Conservation (phyloP, 2,888 invertebrate genomes). For the Coremacera marginata region DNA sequence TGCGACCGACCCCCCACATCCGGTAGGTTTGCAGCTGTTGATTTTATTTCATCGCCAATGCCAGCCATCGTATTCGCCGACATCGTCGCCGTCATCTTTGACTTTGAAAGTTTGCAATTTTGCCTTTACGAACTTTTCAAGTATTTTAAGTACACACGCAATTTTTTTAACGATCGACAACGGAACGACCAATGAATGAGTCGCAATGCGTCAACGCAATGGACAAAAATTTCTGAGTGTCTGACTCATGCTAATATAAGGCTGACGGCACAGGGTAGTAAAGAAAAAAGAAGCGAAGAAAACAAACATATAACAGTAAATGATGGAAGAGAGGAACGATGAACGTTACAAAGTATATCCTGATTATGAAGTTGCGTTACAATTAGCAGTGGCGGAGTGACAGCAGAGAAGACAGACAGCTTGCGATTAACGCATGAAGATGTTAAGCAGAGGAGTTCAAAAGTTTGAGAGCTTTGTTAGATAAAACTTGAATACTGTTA, state of each 20-base stretch:
- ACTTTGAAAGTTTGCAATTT: slow-evolving; percentile 9
- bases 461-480: no score
- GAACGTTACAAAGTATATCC: background rate
- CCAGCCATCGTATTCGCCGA: background rate
- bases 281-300: background rate
- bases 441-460: no score
- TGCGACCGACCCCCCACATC: slow-evolving; percentile 36
- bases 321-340: background rate
- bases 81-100: background rate
- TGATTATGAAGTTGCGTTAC: background rate
- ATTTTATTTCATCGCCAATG: background rate
- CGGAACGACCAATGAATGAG: background rate
- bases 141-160: slow-evolving; percentile 26
- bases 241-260: slow-evolving; percentile 8
- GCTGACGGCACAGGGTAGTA: background rate
- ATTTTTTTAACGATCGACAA: slow-evolving; percentile 21
- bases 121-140: slow-evolving; percentile 22
- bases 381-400: background rate
- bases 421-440: no score
- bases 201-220: background rate
- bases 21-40: slow-evolving; percentile 35
- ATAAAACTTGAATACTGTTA: no score
- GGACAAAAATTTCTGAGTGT: background rate
- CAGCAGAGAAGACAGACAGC: background rate
- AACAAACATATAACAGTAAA: background rate